Evolutionary conservation across 2,888 invertebrate species (phyloP).

Genomic region (Lathronympha strigana): DNA sequence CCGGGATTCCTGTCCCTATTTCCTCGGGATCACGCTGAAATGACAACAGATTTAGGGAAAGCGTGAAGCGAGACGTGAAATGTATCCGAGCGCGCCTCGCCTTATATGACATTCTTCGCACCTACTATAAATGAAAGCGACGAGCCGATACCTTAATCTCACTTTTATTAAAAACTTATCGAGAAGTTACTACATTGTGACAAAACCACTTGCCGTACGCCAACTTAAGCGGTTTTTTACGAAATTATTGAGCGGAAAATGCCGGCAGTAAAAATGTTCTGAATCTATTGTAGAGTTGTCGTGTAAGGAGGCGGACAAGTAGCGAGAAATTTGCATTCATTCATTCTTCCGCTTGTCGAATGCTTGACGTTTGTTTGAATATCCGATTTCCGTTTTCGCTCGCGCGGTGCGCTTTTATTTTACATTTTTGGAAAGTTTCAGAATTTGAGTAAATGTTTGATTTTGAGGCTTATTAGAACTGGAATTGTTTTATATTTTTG

Average conservation of each 20-base stretch:
- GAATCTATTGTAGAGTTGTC: conserved; percentile 50
- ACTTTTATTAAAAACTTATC: conserved; percentile 79
- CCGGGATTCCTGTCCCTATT: conserved; percentile 77
- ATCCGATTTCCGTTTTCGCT: conserved; percentile 65
- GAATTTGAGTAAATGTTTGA: conserved; percentile 27
- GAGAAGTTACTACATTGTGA: conserved; percentile 44
- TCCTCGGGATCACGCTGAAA: conserved; percentile 77
- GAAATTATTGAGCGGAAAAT: conserved; percentile 32
- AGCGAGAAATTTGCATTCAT: conserved; percentile 62
- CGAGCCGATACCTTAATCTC: conserved; percentile 74
- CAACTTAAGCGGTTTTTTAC: conserved; percentile 29
- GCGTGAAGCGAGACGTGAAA: conserved; percentile 82
- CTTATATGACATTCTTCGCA: conserved; percentile 81
- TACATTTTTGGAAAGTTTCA: conserved; percentile 33
- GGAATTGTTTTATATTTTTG: background rate
- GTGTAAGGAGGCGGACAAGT: conserved; percentile 43
- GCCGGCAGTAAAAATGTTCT: conserved; percentile 40
- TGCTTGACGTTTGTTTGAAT: conserved; percentile 70
- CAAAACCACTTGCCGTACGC: conserved; percentile 39
- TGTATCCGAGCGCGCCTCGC: conserved; percentile 76
- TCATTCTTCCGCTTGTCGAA: conserved; percentile 59
- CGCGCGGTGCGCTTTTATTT: conserved; percentile 52
- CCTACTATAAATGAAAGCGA: conserved; percentile 71
- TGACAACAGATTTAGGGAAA: conserved; percentile 83
- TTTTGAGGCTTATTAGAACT: background rate